These are phyloP conservation scores for Dasypogon diadema DNA, from an alignment of 2,888 invertebrate species.

Conservation along the genomic window DNA sequence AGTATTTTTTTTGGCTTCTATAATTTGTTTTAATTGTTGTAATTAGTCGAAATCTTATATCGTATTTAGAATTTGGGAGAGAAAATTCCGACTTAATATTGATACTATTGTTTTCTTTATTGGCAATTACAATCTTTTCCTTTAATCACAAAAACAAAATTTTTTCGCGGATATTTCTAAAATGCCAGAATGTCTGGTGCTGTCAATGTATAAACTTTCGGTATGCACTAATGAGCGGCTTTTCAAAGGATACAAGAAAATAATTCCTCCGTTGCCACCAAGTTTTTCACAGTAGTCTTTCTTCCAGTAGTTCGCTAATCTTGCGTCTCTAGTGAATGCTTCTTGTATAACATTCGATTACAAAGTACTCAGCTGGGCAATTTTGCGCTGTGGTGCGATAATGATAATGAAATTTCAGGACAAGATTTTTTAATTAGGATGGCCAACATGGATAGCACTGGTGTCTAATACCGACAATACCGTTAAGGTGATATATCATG, in stretches of 20 bases:
- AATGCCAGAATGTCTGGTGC: conserved; percentile 40
- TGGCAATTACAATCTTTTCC: conserved; percentile 3
- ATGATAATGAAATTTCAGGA: conserved; percentile 15
- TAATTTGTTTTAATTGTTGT: too few species aligned
- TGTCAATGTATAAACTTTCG: conserved; percentile 45
- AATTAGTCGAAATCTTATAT: neutral
- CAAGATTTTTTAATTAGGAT: conserved; percentile 10
- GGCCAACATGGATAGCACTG: neutral
- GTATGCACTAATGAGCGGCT: conserved; percentile 50
- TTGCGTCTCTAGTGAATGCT: conserved; percentile 3
- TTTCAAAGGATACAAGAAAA: conserved; percentile 35
- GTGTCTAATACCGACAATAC: neutral
- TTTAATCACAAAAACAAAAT: conserved; percentile 8
- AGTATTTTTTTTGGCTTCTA: too few species aligned
- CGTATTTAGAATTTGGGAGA: neutral
- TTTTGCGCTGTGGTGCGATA: neutral
- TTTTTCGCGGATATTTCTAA: conserved; percentile 39
- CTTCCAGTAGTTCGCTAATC: neutral
- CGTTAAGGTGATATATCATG: neutral
- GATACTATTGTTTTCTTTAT: neutral
- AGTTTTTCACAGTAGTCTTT: conserved; percentile 12
- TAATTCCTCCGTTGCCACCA: conserved; percentile 45
- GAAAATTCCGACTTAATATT: neutral
- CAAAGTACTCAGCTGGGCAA: neutral
- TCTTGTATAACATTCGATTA: conserved; percentile 7